Evolutionary conservation across 2,797 vertebrate genomes (phyloP).

Genomic region (Diplodus puntazzo): DNA sequence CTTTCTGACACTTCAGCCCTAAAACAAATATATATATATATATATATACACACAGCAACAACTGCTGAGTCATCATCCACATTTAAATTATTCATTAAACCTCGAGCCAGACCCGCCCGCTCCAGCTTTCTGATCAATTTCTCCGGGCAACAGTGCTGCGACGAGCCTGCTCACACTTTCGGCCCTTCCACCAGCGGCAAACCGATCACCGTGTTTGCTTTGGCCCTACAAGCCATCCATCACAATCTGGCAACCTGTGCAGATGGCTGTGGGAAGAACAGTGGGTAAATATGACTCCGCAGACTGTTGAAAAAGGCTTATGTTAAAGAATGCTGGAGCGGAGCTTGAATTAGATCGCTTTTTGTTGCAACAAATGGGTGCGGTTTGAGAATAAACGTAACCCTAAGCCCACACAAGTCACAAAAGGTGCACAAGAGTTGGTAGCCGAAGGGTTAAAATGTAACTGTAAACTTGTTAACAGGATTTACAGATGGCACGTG

Average conservation of each 20-base stretch:
- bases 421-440: neutral
- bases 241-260: conserved; percentile 49
- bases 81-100: conserved; percentile 86
- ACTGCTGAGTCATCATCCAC: conserved; percentile 77
- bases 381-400: neutral
- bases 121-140: conserved; percentile 76
- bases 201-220: conserved; percentile 68
- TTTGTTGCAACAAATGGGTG: neutral
- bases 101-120: conserved; percentile 39
- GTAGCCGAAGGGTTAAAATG: conserved; percentile 10
- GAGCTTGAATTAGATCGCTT: neutral
- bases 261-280: conserved; percentile 30
- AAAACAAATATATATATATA: conserved; percentile 32
- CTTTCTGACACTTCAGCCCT: conserved; percentile 23
- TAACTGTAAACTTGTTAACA: conserved; percentile 41
- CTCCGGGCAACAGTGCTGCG: conserved; percentile 36
- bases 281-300: conserved; percentile 38
- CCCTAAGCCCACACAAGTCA: neutral
- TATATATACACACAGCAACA: neutral
- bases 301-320: conserved; percentile 1
- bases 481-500: conserved; percentile 52
- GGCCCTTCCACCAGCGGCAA: conserved; percentile 33
- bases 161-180: conserved; percentile 51
- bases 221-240: conserved; percentile 68
- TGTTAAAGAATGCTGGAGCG: conserved; percentile 8